Base-by-base conservation (phyloP, 1,140 invertebrate species). In the Brachionus asplanchnoidis region DNA sequence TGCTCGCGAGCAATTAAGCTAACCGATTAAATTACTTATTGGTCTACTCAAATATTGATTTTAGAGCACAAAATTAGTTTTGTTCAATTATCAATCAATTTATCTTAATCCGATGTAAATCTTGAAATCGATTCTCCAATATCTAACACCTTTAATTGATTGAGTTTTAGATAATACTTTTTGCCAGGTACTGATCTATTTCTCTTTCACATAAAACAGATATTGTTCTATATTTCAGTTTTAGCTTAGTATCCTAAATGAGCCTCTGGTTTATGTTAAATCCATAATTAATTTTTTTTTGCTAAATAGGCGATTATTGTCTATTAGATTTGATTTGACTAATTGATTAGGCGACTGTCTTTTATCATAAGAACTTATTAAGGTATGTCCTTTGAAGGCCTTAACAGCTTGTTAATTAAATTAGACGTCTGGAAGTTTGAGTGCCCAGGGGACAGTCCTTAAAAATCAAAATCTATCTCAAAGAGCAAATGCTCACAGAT, bases 171-270 rank as follows among this genome's bases (percentile, higher is more conserved):
- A 73, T 40, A 42, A 73, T 68, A 68, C 26, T 68, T 32, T 36
- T 32, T 44, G 9, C 68, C 68, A 73, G 68, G 68, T 73, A 73
- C 40, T 40, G 68, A 73, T 73, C 68, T 42, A 73, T 73, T 68
- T 66, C 14, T 6, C 46, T 6, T 53, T 60, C 68, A 40, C 17
- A 20, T 20, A 20, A 73, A 73, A 20, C 68, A 73, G 68, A 73
- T 73, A 73, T 17, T 42, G 9, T 14, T 42, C 17, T 73, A 23
- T 36, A 17, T 40, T n/a, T 68, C 14, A 12, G 32, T 6, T 68
- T 40, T 73, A 73, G 28, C n/a, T 73, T 40, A 73, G 68, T 73
- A 73, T 73, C 68, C 68, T 73, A 73, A 73, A 42, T 40, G 68
- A 73, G 40, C 5, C 17, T 73, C 40, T 60, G 53, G 53, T 23